Base-by-base conservation (phyloP, 2,797 vertebrate genomes). In the Anabas testudineus region DNA sequence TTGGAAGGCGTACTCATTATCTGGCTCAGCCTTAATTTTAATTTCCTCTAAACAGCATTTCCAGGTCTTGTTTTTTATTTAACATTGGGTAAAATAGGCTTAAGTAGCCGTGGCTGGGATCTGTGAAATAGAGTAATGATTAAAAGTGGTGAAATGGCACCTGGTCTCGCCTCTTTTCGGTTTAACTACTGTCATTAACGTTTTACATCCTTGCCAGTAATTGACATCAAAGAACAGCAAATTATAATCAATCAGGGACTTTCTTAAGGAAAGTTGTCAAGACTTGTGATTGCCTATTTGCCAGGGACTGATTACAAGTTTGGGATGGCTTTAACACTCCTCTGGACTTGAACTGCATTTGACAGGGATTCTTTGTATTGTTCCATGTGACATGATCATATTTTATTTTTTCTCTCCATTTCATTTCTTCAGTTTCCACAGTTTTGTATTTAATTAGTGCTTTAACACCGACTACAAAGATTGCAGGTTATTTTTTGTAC, bases 31-130 rank as follows among this genome's bases (percentile, higher is more conserved):
- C 55, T 67, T 80, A 74, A 64, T 57, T 52, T 51, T 13, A 26
- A 14, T 57, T 46, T 41, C 13, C 16, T 46, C 14, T 14, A 32
- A 73, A 76, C 52, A 15, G 34, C 30, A 64, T 68, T 67, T 74
- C 30, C 43, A 32, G 2, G 43, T 51, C n/a, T 72, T 65, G 34
- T 65, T 68, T 74, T 65, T 62, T 78, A 43, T 75, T 66, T 55
- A 62, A 74, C n/a, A 2, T 19, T 5, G 5, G 36, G 55, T 52
- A 10, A 63, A 76, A 74, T 32, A 61, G 67, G 28, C 64, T 41
- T 57, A 24, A 76, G 69, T 45, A 45, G 64, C 65, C 46, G 52
- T 74, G 71, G 73, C 81, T 76, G 60, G 53, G 52, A 56, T 45
- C 52, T 49, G 71, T 59, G 52, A 68, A 76, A 74, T 67, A 42